These are phyloP conservation scores for Neelides sp. DNA, from an alignment of 1,140 invertebrate species.

Conservation along the genomic window DNA sequence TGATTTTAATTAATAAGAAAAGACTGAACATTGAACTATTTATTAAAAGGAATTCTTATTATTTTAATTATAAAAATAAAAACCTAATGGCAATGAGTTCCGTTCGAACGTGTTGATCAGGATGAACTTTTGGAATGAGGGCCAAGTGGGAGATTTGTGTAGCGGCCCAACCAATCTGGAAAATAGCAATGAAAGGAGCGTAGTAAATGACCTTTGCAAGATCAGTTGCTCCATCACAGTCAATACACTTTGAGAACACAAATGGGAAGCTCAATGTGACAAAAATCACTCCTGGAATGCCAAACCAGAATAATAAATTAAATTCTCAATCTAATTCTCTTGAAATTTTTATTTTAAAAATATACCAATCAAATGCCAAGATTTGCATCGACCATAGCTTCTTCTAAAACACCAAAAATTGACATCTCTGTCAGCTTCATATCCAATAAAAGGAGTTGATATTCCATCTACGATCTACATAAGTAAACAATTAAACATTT, in stretches of 20 bases:
- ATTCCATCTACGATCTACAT: slow-evolving; percentile 19
- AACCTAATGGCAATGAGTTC: slow-evolving; percentile 76
- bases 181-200: slow-evolving; percentile 75
- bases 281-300: slow-evolving; percentile 21
- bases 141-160: slow-evolving; percentile 90
- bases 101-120: slow-evolving; percentile 62
- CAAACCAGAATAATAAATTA: neutral
- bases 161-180: slow-evolving; percentile 93
- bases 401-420: slow-evolving; percentile 43
- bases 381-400: slow-evolving; percentile 70
- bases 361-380: slow-evolving; percentile 79
- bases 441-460: slow-evolving; percentile 57
- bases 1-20: no score
- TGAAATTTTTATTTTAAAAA: slow-evolving; percentile 5
- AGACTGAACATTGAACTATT: slow-evolving; percentile 10
- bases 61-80: slow-evolving; percentile 1
- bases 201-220: slow-evolving; percentile 76
- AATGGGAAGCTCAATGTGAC: slow-evolving; percentile 68
- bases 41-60: neutral
- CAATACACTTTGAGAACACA: slow-evolving; percentile 69
- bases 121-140: slow-evolving; percentile 57
- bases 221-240: slow-evolving; percentile 48
- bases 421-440: slow-evolving; percentile 54
- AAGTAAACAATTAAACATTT: slow-evolving; percentile 33
- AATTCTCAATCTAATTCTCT: neutral